These are phyloP conservation scores for Astreopora myriophthalma DNA, from an alignment of 64 coral and sea anemone genomes.

Conservation along the genomic window DNA sequence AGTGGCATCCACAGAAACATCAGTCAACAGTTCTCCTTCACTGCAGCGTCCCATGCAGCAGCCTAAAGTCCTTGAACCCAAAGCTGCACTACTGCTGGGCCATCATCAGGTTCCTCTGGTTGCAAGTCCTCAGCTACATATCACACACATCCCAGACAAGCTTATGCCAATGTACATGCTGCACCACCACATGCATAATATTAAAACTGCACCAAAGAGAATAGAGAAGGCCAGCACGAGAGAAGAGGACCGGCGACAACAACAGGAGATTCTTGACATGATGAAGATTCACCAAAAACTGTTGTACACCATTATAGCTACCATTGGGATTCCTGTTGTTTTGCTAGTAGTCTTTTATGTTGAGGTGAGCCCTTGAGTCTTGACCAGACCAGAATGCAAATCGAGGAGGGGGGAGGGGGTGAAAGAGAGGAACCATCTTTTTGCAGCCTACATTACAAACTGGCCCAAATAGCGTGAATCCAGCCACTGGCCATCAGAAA, in stretches of 20 bases:
- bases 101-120: conserved; percentile 86
- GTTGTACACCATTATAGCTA: conserved; percentile 95
- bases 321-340: conserved; percentile 99
- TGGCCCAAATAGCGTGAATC: too few relatives aligned
- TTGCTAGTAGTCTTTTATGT: conserved; percentile 89
- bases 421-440: too few relatives aligned
- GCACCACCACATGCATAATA: conserved; percentile 41
- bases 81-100: conserved; percentile 76
- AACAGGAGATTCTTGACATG: conserved; percentile 98
- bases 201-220: conserved; percentile 29
- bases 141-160: conserved; percentile 88
- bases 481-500: too few relatives aligned
- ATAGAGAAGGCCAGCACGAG: conserved; percentile 76
- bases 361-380: conserved; percentile 54
- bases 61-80: conserved; percentile 91
- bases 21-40: conserved; percentile 56
- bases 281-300: conserved; percentile 95
- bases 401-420: too few relatives aligned
- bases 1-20: conserved; percentile 41
- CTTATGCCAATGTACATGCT: conserved; percentile 89
- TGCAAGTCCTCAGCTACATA: conserved; percentile 79
- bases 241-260: conserved; percentile 70
- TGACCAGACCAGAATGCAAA: too few relatives aligned
- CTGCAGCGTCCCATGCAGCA: conserved; percentile 82
- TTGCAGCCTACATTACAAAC: too few relatives aligned